phyloP scores from a whole-genome alignment of 1,140 invertebrate genomes.

The Brachystomella parvula region DNA sequence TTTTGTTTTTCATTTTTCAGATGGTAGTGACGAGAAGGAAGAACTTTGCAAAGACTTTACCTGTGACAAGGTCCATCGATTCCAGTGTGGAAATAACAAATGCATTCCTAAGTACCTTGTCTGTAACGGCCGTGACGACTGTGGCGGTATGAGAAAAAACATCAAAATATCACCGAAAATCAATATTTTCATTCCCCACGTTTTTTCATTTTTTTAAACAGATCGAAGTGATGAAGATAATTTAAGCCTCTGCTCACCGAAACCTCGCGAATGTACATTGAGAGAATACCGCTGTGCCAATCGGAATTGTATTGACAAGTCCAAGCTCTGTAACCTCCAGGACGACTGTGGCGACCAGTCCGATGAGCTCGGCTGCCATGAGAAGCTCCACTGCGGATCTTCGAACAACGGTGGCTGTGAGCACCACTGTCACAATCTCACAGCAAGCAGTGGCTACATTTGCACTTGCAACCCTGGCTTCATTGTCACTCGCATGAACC shows the following conservation, averaged over 20 bases:
- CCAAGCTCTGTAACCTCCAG: slow-evolving; percentile 71
- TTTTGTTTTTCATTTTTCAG: slow-evolving; percentile 5
- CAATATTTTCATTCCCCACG: no score
- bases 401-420: slow-evolving; percentile 78
- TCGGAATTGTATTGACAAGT: slow-evolving; percentile 72
- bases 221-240: slow-evolving; percentile 91
- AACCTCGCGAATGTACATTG: slow-evolving; percentile 59
- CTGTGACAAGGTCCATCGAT: slow-evolving; percentile 67
- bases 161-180: not conserved
- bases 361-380: slow-evolving; percentile 73
- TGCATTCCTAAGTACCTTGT: slow-evolving; percentile 76
- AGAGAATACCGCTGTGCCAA: slow-evolving; percentile 74
- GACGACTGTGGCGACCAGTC: slow-evolving; percentile 45
- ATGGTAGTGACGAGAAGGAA: slow-evolving; percentile 61
- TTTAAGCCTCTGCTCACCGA: slow-evolving; percentile 71
- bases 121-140: slow-evolving; percentile 81
- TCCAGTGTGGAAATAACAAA: slow-evolving; percentile 79
- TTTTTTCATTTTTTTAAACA: slow-evolving; percentile 43
- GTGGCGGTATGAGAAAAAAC: slow-evolving; percentile 45
- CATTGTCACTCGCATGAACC: slow-evolving; percentile 56
- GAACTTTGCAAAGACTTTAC: slow-evolving; percentile 69
- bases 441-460: slow-evolving; percentile 71
- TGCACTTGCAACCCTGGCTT: slow-evolving; percentile 76
- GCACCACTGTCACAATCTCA: slow-evolving; percentile 80
- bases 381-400: slow-evolving; percentile 58